phyloP scores from a whole-genome alignment of 2,797 vertebrate species.

The Artibeus lituratus region DNA sequence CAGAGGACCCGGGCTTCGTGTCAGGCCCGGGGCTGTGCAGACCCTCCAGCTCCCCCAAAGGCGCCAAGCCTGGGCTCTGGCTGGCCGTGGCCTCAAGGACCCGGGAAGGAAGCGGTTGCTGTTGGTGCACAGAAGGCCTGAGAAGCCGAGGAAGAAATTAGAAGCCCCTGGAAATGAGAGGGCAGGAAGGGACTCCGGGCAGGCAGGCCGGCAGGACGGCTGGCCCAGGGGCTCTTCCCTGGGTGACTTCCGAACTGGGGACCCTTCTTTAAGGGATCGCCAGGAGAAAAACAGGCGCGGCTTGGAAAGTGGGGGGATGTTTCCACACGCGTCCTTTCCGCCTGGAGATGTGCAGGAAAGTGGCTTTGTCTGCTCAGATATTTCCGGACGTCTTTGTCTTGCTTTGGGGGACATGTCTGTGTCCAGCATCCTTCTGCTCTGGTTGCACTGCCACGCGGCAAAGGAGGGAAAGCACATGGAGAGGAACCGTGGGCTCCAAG shows the following conservation, averaged over 20 bases:
- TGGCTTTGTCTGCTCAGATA: not conserved
- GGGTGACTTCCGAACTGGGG: not conserved
- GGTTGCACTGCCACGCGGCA: not conserved
- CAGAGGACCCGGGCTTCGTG: not conserved
- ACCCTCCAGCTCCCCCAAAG: not conserved
- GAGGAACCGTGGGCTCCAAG: not conserved
- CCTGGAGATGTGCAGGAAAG: not conserved
- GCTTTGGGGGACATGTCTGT: not conserved
- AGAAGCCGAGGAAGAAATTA: not conserved
- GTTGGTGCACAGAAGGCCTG: not conserved
- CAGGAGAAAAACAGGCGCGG: not conserved
- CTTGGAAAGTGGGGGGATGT: not conserved
- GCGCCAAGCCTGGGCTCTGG: not conserved
- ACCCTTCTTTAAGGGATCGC: not conserved
- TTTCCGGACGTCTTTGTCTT: constrained; percentile 40
- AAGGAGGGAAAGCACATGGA: not conserved
- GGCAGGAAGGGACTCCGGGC: not conserved
- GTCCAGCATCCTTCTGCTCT: constrained; percentile 21
- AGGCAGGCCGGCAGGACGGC: not conserved
- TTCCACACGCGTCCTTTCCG: not conserved
- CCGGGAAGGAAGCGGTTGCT: not conserved
- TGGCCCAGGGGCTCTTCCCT: not conserved
- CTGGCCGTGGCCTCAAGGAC: not conserved
- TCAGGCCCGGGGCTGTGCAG: not conserved
- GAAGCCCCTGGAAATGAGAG: not conserved